These are phyloP conservation scores for Isichthys henryi DNA, from an alignment of 2,113 vertebrate species.

Conservation along the genomic window DNA sequence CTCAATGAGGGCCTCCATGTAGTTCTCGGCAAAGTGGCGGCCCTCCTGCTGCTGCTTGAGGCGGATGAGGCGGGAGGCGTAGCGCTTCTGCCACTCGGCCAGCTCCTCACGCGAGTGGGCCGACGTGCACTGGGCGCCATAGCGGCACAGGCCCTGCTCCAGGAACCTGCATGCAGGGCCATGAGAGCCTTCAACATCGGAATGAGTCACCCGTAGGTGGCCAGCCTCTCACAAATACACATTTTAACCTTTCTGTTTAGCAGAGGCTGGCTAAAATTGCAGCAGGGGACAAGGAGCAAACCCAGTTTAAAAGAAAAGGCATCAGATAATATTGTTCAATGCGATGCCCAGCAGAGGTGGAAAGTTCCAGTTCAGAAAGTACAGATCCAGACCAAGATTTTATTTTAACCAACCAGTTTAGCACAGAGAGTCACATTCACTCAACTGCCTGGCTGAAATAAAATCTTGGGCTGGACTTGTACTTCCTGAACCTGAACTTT, in stretches of 20 bases:
- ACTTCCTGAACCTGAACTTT: no score
- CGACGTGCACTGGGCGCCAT: slow-evolving; percentile 95
- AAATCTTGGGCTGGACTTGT: no score
- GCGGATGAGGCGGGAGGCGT: slow-evolving; percentile 85
- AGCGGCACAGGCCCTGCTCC: slow-evolving; percentile 94
- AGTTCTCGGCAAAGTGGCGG: slow-evolving; percentile 89
- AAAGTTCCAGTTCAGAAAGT: no score
- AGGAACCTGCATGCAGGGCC: slow-evolving; percentile 66
- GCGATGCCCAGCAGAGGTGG: neutral
- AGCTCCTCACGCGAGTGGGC: slow-evolving; percentile 97
- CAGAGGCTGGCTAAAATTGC: neutral
- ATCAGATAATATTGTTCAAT: neutral
- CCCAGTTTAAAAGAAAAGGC: neutral
- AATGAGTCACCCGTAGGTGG: neutral
- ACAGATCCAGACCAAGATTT: no score
- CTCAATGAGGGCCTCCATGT: slow-evolving; percentile 96
- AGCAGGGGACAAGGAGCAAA: neutral
- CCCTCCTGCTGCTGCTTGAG: slow-evolving; percentile 94
- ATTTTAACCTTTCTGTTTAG: neutral
- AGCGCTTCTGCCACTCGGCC: slow-evolving; percentile 94
- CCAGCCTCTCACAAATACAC: neutral
- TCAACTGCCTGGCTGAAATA: no score
- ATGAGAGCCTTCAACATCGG: neutral
- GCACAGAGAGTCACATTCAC: no score
- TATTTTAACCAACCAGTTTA: no score